Percentiles rank a stretch among this genome's conserved stretches.
phyloP scores from a whole-genome alignment of 2,888 invertebrate genomes.

The Lamellibrachia satsuma region DNA sequence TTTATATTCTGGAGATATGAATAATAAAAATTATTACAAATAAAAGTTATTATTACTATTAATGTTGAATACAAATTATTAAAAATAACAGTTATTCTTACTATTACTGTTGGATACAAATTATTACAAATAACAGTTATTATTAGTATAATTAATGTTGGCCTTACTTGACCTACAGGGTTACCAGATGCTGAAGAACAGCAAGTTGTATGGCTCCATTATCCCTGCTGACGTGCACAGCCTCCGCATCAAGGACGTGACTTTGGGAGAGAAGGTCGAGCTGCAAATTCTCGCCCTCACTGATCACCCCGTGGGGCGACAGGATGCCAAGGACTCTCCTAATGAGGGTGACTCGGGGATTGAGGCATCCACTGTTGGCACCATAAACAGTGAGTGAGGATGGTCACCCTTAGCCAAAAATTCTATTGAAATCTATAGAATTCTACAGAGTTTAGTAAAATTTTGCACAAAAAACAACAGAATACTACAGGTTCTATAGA shows the following conservation, averaged over 20 bases:
- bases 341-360: constrained; percentile 48
- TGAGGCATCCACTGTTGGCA: constrained; percentile 39
- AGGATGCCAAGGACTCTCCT: constrained; percentile 34
- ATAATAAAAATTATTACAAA: neutral
- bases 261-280: constrained; percentile 60
- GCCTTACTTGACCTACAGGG: constrained; percentile 49
- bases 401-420: too few species aligned
- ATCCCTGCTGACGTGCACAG: constrained; percentile 62
- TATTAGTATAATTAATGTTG: neutral
- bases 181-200: constrained; percentile 65
- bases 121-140: neutral
- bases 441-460: too few species aligned
- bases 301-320: constrained; percentile 61
- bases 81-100: neutral
- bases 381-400: neutral
- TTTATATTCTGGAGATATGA: too few species aligned
- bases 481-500: too few species aligned
- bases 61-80: neutral
- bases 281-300: constrained; percentile 64
- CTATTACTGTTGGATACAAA: neutral
- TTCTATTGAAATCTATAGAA: too few species aligned
- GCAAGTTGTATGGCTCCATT: constrained; percentile 61
- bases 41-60: neutral
- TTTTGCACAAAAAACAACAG: too few species aligned
- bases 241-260: constrained; percentile 60